These are phyloP conservation scores for Xestia xanthographa DNA, from an alignment of 2,888 invertebrate genomes.

Conservation along the genomic window DNA sequence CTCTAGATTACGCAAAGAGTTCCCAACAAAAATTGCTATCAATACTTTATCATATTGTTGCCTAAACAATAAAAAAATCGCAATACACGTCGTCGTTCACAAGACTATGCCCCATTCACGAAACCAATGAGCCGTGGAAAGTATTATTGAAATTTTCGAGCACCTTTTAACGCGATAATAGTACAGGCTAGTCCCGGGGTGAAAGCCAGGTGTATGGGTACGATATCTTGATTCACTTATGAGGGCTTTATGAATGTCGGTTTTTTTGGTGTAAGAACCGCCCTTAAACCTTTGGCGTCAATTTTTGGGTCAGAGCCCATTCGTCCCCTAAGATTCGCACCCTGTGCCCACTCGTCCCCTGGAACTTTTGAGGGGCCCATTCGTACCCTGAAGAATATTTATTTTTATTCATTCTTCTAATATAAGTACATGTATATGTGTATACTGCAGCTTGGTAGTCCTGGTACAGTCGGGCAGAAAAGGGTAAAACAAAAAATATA, in stretches of 20 bases:
- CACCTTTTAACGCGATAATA: slow-evolving; percentile 76
- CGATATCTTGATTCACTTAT: slow-evolving; percentile 89
- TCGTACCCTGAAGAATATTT: too few relatives aligned
- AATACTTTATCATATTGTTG: slow-evolving; percentile 65
- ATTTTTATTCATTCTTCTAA: too few relatives aligned
- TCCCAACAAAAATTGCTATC: slow-evolving; percentile 69
- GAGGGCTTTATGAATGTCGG: slow-evolving; percentile 86
- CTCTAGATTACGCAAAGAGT: slow-evolving; percentile 34
- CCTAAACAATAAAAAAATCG: slow-evolving; percentile 75
- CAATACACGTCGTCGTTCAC: slow-evolving; percentile 73
- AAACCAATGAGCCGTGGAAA: slow-evolving; percentile 84
- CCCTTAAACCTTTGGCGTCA: slow-evolving; percentile 87
- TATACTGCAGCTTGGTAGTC: too few relatives aligned
- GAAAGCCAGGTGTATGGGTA: slow-evolving; percentile 88
- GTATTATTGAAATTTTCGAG: slow-evolving; percentile 84
- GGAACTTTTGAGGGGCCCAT: too few relatives aligned
- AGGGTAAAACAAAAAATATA: too few relatives aligned
- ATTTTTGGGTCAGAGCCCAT: too few relatives aligned
- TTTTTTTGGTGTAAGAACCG: slow-evolving; percentile 82
- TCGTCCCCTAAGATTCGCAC: too few relatives aligned
- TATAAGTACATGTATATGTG: too few relatives aligned
- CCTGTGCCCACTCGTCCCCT: too few relatives aligned
- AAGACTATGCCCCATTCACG: slow-evolving; percentile 73
- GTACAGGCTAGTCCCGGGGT: slow-evolving; percentile 77
- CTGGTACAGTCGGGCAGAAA: too few relatives aligned